Percentiles rank a stretch among this genome's conserved stretches.
phyloP scores from a whole-genome alignment of 1,140 invertebrate species.

The Megalopta genalis region DNA sequence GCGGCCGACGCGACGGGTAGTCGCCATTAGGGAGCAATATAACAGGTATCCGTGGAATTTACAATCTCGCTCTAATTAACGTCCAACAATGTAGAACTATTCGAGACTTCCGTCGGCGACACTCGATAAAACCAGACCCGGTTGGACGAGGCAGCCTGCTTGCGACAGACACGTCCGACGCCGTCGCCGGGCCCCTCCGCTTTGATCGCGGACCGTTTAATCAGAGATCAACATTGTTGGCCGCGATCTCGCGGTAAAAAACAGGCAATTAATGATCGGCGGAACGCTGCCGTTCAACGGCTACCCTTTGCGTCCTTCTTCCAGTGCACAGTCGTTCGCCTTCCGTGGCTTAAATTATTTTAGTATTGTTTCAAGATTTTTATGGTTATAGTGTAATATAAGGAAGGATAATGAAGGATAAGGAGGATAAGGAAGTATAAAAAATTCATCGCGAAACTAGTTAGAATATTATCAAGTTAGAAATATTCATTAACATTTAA shows the following conservation, averaged over 20 bases:
- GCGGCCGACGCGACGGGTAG: not conserved
- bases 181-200: not conserved
- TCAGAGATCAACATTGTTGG: not conserved
- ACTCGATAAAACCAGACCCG: constrained; percentile 8
- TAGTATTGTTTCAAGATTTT: too few relatives aligned
- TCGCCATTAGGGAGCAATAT: not conserved
- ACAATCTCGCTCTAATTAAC: constrained; percentile 11
- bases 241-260: not conserved
- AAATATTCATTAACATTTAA: too few relatives aligned
- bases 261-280: not conserved
- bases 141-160: too few relatives aligned
- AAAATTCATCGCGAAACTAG: too few relatives aligned
- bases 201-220: not conserved
- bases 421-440: too few relatives aligned
- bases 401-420: too few relatives aligned
- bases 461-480: too few relatives aligned
- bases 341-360: too few relatives aligned
- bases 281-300: not conserved
- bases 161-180: not conserved
- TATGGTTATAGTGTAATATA: too few relatives aligned
- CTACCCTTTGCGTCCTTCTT: not conserved
- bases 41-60: not conserved
- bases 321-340: not conserved
- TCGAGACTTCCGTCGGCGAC: not conserved
- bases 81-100: constrained; percentile 7